These are phyloP conservation scores for Petromus typicus DNA, from an alignment of 2,113 vertebrate species.

Conservation along the genomic window DNA sequence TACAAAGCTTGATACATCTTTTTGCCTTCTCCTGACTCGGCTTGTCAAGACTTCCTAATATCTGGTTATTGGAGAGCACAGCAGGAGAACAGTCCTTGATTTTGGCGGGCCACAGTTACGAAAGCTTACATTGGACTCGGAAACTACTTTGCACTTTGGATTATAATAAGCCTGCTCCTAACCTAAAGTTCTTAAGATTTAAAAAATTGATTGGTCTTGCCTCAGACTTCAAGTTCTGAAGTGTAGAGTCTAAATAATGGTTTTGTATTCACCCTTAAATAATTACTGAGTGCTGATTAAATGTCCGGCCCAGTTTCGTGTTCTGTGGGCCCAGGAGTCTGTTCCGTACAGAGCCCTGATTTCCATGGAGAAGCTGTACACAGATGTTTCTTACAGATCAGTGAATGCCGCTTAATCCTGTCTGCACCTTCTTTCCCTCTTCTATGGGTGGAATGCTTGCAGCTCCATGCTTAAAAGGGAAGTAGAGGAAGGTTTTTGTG, in stretches of 20 bases:
- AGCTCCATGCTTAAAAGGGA: background rate
- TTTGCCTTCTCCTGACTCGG: background rate
- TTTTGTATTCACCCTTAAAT: constrained; percentile 9
- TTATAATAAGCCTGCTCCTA: background rate
- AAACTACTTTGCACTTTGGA: background rate
- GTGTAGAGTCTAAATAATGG: background rate
- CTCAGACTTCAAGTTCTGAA: constrained; percentile 34
- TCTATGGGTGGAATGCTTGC: background rate
- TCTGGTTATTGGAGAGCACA: background rate
- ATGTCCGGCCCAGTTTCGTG: background rate
- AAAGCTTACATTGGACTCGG: background rate
- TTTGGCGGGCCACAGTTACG: too few species aligned
- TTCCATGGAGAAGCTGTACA: background rate
- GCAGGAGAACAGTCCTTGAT: background rate
- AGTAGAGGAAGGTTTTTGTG: background rate
- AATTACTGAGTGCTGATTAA: background rate
- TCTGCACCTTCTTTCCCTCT: background rate
- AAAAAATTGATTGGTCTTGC: constrained; percentile 4
- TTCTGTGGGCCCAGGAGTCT: background rate
- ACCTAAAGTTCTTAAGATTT: background rate
- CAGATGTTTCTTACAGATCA: background rate
- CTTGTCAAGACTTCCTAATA: background rate
- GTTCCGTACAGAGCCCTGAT: background rate
- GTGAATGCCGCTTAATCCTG: background rate
- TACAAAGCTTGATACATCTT: background rate